Conservation (phyloP, 2,888 invertebrate genomes). For the Iphiclides podalirius region DNA sequence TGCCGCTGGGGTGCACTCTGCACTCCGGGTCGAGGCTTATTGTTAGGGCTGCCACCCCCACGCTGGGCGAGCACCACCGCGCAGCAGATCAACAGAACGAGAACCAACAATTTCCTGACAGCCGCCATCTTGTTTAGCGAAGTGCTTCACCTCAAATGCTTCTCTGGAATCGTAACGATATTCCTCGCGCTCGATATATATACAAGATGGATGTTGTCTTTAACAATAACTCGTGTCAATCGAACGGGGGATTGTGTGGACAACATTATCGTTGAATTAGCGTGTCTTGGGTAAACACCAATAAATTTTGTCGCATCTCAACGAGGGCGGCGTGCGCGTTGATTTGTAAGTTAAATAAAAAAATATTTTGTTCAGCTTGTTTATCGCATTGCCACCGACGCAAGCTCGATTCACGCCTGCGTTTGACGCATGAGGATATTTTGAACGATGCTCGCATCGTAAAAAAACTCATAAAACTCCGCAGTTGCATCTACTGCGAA, state of each 20-base stretch:
- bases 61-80: slow-evolving; percentile 34
- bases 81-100: slow-evolving; percentile 42
- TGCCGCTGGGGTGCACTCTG: slow-evolving; percentile 34
- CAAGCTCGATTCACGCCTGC: background rate
- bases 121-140: slow-evolving; percentile 40
- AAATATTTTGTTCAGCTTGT: slow-evolving; percentile 4
- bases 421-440: slow-evolving; percentile 11
- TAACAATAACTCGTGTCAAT: slow-evolving; percentile 29
- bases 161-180: slow-evolving; percentile 9
- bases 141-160: slow-evolving; percentile 20
- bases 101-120: slow-evolving; percentile 39
- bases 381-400: slow-evolving; percentile 4
- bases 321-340: background rate
- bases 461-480: background rate
- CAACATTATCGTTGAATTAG: slow-evolving; percentile 27
- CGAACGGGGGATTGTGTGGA: slow-evolving; percentile 27
- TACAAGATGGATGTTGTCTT: slow-evolving; percentile 32
- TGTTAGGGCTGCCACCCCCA: slow-evolving; percentile 13
- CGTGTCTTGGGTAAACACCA: slow-evolving; percentile 14
- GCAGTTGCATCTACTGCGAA: background rate
- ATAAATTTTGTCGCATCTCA: slow-evolving; percentile 19
- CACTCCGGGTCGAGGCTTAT: background rate
- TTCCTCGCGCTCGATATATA: slow-evolving; percentile 28
- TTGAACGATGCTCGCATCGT: background rate
- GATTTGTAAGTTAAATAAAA: slow-evolving; percentile 7